phyloP scores from a whole-genome alignment of 1,140 invertebrate genomes.

The Leptopilina clavipes region DNA sequence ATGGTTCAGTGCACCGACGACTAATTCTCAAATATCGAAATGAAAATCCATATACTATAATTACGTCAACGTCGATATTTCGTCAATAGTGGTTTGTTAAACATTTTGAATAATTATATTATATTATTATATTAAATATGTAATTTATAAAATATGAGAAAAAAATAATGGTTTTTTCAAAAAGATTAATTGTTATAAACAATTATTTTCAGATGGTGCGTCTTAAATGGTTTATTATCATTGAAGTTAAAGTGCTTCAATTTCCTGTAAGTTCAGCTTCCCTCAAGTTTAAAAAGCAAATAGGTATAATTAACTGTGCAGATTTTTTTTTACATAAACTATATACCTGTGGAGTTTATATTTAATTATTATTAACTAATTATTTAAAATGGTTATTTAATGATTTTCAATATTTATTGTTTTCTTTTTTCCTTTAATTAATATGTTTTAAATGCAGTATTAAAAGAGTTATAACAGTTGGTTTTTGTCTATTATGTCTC shows the following conservation, averaged over 20 bases:
- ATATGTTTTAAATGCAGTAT: conserved; percentile 7
- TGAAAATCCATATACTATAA: background rate
- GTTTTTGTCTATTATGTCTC: background rate
- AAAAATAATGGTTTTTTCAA: background rate
- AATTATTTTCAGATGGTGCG: background rate
- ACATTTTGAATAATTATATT: too few species aligned
- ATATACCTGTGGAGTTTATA: too few species aligned
- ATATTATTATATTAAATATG: too few species aligned
- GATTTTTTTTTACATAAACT: too few species aligned
- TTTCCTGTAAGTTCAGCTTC: background rate
- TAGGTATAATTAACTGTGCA: too few species aligned
- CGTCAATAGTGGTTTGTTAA: background rate
- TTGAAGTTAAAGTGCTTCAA: background rate
- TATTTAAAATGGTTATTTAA: too few species aligned
- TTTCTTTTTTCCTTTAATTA: background rate
- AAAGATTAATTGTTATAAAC: conserved; percentile 7
- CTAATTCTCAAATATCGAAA: background rate
- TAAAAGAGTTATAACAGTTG: background rate
- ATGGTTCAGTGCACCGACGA: background rate
- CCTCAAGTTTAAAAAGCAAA: too few species aligned
- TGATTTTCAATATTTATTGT: background rate
- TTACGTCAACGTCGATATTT: background rate
- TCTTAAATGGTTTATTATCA: background rate
- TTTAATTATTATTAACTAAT: too few species aligned
- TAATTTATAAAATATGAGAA: background rate